Base-by-base conservation (phyloP, 2,888 invertebrate species). In the Dolichopus griseipennis region DNA sequence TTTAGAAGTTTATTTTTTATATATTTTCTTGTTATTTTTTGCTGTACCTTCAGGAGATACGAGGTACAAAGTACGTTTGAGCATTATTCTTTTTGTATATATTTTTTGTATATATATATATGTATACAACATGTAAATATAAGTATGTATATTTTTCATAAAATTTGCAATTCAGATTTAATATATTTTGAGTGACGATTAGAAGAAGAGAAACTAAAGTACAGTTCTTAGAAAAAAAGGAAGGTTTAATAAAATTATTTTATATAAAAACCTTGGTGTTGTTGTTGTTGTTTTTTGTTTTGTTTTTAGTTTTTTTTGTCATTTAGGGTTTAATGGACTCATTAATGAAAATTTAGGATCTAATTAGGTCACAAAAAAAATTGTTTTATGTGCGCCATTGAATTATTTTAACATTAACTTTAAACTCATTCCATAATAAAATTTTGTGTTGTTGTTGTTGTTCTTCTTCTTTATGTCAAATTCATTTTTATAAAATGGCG, bases 301-400 rank as follows among this genome's bases (percentile, higher is more conserved):
- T n/a, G n/a, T n/a, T n/a, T n/a, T n/a, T n/a, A n/a, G n/a, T 27
- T 27, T 27, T 5, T 27, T 27, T 37, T 37, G n/a, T 8, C 5
- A 27, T 27, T 27, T 7, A 61, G 61, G 61, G 61, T 61, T 61
- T 61, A 61, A 61, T 61, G 61, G 61, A 61, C 61, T 61, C 61
- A 61, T 61, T 61, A 61, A 61, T 10, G 7, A 61, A 20, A n/a
- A 12, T 61, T 18, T 52, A 61, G 8, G 20, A 8, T 20, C 20
- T 61, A 61, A 61, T 61, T 61, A 15, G 61, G 61, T 61, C 61
- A 15, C 18, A 20, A 20, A 61, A 20, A 20, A 61, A 61, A 61
- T 61, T 61, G 20, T 61, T 61, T 61, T 61, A 61, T 61, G n/a
- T n/a, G 61, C 61, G 61, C 15, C 61, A 61, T 61, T 61, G 61